Evolutionary conservation across 2,797 vertebrate genomes (phyloP).

Genomic region (Malacoraja senta): DNA sequence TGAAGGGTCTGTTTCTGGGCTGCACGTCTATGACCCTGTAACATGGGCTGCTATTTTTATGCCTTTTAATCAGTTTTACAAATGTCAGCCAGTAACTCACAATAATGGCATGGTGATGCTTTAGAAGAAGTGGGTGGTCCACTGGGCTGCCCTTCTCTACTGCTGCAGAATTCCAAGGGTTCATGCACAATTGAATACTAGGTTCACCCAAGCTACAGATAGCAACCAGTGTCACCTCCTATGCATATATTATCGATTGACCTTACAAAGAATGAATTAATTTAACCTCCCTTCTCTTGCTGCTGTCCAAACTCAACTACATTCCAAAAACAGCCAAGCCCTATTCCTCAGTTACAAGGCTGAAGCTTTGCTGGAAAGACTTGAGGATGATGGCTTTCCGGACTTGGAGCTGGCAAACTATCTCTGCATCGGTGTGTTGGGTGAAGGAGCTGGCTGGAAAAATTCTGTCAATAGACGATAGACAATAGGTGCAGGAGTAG

Average conservation of each 20-base stretch:
- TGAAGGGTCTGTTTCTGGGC: too few species aligned
- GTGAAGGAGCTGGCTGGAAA: background rate
- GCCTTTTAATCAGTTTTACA: background rate
- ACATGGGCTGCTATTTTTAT: background rate
- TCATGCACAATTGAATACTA: background rate
- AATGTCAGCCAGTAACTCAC: background rate
- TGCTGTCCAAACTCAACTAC: background rate
- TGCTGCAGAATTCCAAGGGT: background rate
- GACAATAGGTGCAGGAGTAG: too few species aligned
- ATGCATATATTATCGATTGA: background rate
- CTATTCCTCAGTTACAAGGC: too few species aligned
- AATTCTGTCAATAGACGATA: background rate
- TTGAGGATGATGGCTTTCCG: background rate
- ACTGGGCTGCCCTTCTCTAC: too few species aligned
- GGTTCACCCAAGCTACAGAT: too few species aligned
- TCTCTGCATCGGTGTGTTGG: background rate
- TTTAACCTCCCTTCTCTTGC: background rate
- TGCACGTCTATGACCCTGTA: too few species aligned
- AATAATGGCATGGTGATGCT: background rate
- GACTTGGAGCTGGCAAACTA: background rate
- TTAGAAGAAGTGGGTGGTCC: background rate
- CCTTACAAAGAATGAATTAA: background rate
- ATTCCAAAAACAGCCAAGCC: background rate
- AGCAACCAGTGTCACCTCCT: background rate
- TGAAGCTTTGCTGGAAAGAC: background rate